Evolutionary conservation across 2,797 vertebrate species (phyloP).

Genomic region (Arnoldichthys spilopterus): DNA sequence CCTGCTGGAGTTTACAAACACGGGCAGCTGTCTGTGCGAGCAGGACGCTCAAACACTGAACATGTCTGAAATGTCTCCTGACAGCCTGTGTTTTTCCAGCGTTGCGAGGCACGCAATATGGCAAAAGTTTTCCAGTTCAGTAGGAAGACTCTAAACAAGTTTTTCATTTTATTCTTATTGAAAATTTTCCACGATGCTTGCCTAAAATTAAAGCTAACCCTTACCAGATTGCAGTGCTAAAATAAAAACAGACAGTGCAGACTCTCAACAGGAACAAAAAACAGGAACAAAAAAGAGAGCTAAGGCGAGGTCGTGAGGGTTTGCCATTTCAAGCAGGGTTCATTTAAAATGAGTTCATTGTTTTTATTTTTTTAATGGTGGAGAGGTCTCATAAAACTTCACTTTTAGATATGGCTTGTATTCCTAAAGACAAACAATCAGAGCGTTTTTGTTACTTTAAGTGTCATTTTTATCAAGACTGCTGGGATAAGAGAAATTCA

Average conservation of each 20-base stretch:
- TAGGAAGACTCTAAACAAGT: constrained; percentile 4
- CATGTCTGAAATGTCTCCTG: constrained; percentile 18
- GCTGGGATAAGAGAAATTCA: background rate
- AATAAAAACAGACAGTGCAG: background rate
- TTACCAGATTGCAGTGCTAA: background rate
- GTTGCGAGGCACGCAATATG: constrained; percentile 20
- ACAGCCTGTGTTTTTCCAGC: constrained; percentile 25
- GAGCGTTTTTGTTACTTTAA: background rate
- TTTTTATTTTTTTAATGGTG: background rate
- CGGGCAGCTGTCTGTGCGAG: background rate
- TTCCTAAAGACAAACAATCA: background rate
- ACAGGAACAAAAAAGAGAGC: too few species aligned
- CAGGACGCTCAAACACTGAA: constrained; percentile 20
- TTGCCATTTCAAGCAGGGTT: background rate
- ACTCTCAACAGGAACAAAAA: background rate
- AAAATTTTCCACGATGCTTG: background rate
- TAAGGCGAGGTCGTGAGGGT: background rate
- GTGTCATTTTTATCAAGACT: background rate
- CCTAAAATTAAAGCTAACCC: background rate
- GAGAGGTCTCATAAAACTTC: background rate
- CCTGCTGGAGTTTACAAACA: constrained; percentile 36
- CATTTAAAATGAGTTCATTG: background rate
- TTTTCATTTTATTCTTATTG: background rate
- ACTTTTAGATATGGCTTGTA: background rate
- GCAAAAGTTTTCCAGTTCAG: constrained; percentile 23